Evolutionary conservation across 1,140 invertebrate species (phyloP), one percentile per base, ranked within the genome.

Genomic region (Akabosia matsudoensis): DNA sequence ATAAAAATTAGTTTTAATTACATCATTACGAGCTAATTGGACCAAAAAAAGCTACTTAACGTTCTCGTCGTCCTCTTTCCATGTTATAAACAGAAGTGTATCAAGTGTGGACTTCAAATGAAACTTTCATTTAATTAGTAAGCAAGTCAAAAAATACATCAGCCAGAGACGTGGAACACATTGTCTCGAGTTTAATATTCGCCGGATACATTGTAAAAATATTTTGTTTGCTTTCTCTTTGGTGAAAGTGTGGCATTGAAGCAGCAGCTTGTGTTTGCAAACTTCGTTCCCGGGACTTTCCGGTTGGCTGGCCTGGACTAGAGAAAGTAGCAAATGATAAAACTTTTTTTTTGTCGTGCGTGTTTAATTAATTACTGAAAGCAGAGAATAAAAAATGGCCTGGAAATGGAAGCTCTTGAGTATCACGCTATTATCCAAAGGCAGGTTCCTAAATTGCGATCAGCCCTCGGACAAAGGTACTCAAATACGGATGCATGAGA

Each of bases 361-460:
- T 10, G 18, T 45, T 45, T 45, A 45, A 45, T 45, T 45, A 45
- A 45, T 45, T 45, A 45, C 37, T n/a, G n/a, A n/a, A n/a, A n/a
- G n/a, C 37, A 45, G 37, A 45, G 37, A n/a, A 45, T 45, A n/a
- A 16, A 67, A 67, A 67, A 67, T 67, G 61, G 61, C 61, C 1
- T 67, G 61, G 61, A 67, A 67, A 30, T 67, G 61, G 61, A 67
- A 67, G 22, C 61, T 67, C 7, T 30, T 67, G 24, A 67, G 61
- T 67, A 67, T 67, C 31, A 67, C 61, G 7, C n/a, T 67, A 30
- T 31, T 67, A 7, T 67, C 61, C 13, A 67, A 67, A 67, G 61
- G 61, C 22, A 7, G 61, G 28, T 67, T 67, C 31, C 30, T 67
- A 31, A 31, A 31, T 7, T 67, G 61, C 61, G 61, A 67, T 30